A percentile compares a stretch with the other conserved stretches of the same genome.
Evolutionary conservation across 2,113 vertebrate species (phyloP).

Genomic region (Ploceus nigricollis): DNA sequence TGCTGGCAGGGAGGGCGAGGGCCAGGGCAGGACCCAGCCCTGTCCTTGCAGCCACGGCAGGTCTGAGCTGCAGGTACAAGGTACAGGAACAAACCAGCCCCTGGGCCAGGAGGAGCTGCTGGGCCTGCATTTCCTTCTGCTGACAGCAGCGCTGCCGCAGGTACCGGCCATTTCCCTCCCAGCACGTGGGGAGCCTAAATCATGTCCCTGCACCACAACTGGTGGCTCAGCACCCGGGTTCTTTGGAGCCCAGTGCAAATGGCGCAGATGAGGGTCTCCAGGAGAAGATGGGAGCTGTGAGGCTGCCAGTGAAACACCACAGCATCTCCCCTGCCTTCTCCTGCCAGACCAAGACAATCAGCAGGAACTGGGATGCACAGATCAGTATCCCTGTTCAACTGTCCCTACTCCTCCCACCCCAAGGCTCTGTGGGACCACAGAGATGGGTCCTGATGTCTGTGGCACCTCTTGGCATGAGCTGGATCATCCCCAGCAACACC

Average conservation of each 20-base stretch:
- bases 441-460: background rate
- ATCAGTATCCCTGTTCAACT: background rate
- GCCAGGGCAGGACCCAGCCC: background rate
- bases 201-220: too few relatives aligned
- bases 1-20: background rate
- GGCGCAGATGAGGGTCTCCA: fast-evolving
- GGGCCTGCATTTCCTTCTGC: background rate
- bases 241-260: background rate
- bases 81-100: background rate
- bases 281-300: background rate
- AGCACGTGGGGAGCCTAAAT: background rate
- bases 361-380: background rate
- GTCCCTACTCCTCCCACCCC: background rate
- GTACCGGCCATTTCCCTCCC: background rate
- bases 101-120: background rate
- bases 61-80: background rate
- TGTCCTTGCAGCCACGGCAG: background rate
- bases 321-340: background rate
- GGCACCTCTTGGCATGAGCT: background rate
- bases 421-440: background rate
- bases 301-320: background rate
- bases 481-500: background rate
- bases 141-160: background rate
- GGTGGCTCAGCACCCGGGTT: background rate
- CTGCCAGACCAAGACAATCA: background rate